Base-by-base conservation (phyloP, 2,797 vertebrate species). In the Otolemur crassicaudatus region DNA sequence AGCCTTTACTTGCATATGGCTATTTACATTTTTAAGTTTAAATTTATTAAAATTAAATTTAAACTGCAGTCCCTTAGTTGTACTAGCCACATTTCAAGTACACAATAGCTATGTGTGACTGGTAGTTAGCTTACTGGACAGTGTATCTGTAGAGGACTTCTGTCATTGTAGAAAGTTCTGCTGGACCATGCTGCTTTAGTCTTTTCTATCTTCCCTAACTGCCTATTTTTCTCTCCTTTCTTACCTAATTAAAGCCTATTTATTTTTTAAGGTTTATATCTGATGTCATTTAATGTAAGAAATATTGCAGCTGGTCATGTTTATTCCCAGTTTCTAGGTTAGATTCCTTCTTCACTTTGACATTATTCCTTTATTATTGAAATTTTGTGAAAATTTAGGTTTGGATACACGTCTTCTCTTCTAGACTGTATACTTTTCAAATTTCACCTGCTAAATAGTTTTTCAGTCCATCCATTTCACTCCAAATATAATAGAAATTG, bases 21-120 rank as follows among this genome's bases (percentile, higher is more conserved):
- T 72, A 31, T 87, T 80, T 86, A 81, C 53, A 61, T 92, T 76
- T 53, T 53, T 53, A 58, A 93, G 22, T 91, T 93, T 79, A 69
- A 77, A 79, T 60, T 77, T 14, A 85, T 37, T 80, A 56, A 94
- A 60, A 10, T 56, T 86, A 81, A 79, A n/a, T 87, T 56, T 56
- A 49, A 84, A 83, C 25, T 60, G 61, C 56, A 86, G 5, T 34
- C 61, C 58, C 67, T 81, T 2, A 17, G 22, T 40, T 89, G 11
- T 31, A 61, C n/a, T 58, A 49, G 37, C 49, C 85, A 40, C 40
- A 73, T 27, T 43, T 13, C 40, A 73, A 17, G 25, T 27, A 73
- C 14, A 27, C 72, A 43, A 6, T 17, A 43, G 72, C 72, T 25
- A 14, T 13, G 14, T 25, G 37, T 43, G 13, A 60, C 70, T 43